Percentiles rank a stretch among this genome's conserved stretches.
Evolutionary conservation across 2,113 vertebrate genomes (phyloP).

Genomic region (Eleginops maclovinus): DNA sequence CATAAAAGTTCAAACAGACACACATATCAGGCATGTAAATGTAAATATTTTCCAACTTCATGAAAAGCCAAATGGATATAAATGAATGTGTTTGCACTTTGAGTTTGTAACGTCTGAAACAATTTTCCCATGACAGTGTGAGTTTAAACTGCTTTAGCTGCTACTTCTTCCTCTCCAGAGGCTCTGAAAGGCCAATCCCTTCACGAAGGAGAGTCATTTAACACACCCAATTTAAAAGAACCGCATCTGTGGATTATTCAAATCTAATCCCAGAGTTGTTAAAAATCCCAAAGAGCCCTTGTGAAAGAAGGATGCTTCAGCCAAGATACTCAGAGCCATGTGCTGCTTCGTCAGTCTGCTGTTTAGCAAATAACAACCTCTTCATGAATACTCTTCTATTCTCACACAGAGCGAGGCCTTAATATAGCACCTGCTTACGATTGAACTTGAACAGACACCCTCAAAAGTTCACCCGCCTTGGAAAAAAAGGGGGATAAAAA

Average conservation of each 20-base stretch:
- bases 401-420: constrained; percentile 45
- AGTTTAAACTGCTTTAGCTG: constrained; percentile 56
- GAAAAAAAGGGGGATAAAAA: constrained; percentile 63
- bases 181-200: constrained; percentile 42
- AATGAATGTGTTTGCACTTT: constrained; percentile 15
- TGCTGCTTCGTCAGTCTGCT: constrained; percentile 34
- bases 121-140: constrained; percentile 33
- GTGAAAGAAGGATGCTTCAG: constrained; percentile 31
- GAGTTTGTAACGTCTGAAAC: constrained; percentile 6
- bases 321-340: constrained; percentile 50
- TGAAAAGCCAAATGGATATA: constrained; percentile 6
- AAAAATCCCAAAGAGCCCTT: constrained; percentile 42
- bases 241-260: constrained; percentile 52
- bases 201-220: constrained; percentile 61
- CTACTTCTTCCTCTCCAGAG: constrained; percentile 39
- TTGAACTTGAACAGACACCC: constrained; percentile 57
- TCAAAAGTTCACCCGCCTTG: constrained; percentile 59
- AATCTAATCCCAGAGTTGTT: constrained; percentile 56
- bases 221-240: constrained; percentile 45
- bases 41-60: neutral
- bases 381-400: constrained; percentile 64
- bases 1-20: constrained; percentile 38
- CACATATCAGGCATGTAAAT: neutral
- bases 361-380: constrained; percentile 43
- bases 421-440: constrained; percentile 72